phyloP scores from a whole-genome alignment of 2,797 vertebrate species.

The Chelon labrosus region DNA sequence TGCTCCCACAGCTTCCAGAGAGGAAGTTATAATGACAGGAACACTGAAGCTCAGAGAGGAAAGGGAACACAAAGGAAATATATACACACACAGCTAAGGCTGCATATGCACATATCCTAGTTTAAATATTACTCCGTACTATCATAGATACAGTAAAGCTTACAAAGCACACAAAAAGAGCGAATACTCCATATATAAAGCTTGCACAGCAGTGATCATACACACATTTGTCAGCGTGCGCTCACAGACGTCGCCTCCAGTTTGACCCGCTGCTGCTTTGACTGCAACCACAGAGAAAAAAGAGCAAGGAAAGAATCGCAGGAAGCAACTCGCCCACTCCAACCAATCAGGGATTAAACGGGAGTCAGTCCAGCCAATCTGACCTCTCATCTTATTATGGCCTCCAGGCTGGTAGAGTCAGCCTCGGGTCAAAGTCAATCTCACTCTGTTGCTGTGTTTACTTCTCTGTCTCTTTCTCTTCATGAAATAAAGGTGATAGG shows the following conservation, averaged over 20 bases:
- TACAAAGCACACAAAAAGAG: not conserved
- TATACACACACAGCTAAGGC: not conserved
- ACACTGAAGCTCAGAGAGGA: slow-evolving; percentile 20
- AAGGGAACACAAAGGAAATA: not conserved
- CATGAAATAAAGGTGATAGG: not conserved
- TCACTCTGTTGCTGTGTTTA: slow-evolving; percentile 19
- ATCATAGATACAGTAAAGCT: not conserved
- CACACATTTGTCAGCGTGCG: not conserved
- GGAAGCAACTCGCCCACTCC: slow-evolving; percentile 38
- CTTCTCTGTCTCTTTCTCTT: not conserved
- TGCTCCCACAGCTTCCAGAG: slow-evolving; percentile 27
- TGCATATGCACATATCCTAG: not conserved
- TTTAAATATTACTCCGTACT: not conserved
- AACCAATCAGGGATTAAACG: slow-evolving; percentile 53
- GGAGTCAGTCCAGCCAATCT: slow-evolving; percentile 31
- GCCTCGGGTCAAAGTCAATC: slow-evolving; percentile 46
- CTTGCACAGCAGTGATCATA: slow-evolving; percentile 1
- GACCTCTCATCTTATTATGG: slow-evolving; percentile 44
- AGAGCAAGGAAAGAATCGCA: slow-evolving; percentile 37
- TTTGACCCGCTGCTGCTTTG: slow-evolving; percentile 7
- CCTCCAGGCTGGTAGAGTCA: slow-evolving; percentile 16
- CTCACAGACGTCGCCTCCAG: slow-evolving; percentile 10
- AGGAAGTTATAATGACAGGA: slow-evolving; percentile 58
- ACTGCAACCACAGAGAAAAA: slow-evolving; percentile 19
- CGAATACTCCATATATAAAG: slow-evolving; percentile 1